Percentiles rank a stretch among this genome's conserved stretches.
Evolutionary conservation across 2,797 vertebrate genomes (phyloP).

Genomic region (Scolopax rusticola): DNA sequence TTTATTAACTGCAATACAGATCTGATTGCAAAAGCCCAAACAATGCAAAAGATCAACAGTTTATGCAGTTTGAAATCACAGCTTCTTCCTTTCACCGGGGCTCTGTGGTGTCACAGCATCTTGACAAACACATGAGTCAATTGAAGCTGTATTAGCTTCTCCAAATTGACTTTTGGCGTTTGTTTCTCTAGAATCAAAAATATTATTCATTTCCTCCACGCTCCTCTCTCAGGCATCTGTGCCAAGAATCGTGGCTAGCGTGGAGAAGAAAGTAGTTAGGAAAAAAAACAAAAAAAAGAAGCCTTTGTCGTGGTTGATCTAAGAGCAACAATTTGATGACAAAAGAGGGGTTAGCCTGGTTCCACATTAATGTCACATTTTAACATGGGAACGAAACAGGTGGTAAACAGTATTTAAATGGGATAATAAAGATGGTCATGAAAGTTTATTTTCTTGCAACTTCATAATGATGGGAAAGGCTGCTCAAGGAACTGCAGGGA

Average conservation of each 20-base stretch:
- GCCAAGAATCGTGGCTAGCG: neutral
- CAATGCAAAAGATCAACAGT: slow-evolving; percentile 20
- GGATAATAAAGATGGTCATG: neutral
- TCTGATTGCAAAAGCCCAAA: slow-evolving; percentile 10
- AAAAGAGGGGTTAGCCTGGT: neutral
- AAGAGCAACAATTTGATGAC: neutral
- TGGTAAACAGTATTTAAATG: neutral
- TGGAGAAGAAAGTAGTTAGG: neutral
- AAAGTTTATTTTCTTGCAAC: slow-evolving; percentile 1
- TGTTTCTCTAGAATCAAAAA: slow-evolving; percentile 22
- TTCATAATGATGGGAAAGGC: neutral
- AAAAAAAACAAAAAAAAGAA: neutral
- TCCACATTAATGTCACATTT: neutral
- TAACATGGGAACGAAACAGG: neutral
- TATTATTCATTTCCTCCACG: slow-evolving; percentile 22
- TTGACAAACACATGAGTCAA: neutral
- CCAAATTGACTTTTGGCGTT: neutral
- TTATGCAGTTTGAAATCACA: neutral
- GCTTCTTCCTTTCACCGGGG: neutral
- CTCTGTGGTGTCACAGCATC: neutral
- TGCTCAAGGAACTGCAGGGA: neutral
- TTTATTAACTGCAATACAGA: slow-evolving; percentile 20
- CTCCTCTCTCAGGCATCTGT: neutral
- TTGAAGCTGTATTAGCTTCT: neutral
- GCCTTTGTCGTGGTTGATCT: neutral